Evolutionary conservation across 1,140 invertebrate genomes (phyloP), one percentile per base, ranked within the genome.

Genomic region (Papilio polyxenes): DNA sequence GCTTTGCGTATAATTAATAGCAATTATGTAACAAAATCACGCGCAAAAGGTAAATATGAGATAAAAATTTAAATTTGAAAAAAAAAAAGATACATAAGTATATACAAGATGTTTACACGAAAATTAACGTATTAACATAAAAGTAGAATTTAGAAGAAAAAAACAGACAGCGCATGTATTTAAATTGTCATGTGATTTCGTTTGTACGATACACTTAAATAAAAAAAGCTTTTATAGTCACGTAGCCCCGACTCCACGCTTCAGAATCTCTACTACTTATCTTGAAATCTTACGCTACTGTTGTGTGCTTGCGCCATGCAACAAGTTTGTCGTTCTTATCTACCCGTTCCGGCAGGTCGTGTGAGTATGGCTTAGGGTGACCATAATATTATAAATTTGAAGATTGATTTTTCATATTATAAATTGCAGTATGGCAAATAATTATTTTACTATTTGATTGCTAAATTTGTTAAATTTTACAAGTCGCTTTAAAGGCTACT

Each of bases 331-430:
- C 51, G 56, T 49, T 77, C 77, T 79, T 79, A 79, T 79, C 77
- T 79, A 72, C 23, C 31, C 56, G 77, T 79, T 79, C 77, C 77
- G 77, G 77, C 77, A 79, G 77, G 77, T 79, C 77, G 77, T 79
- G 77, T 79, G 75, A 77, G 56, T 79, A 62, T 79, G 15, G 53
- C 56, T 8, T 62, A 79, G 53, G 51, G 77, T 59, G 53, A 79
- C 77, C 77, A 79, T 13, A 31, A 31, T 31, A 20, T 20, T 56
- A 31, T 56, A 31, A 31, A 53, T 49, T 51, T 56, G 3, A 20
- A 2, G 8, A 75, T 2, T 15, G 4, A 75, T 17, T 48, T 49
- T 75, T 37, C 6, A 40, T n/a, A 31, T 31, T 31, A 31, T 31
- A 31, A 31, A 31, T 31, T 31, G 2, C 23, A 31, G 23, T 31